These are phyloP conservation scores for Pseudochirops cupreus DNA, from an alignment of 2,797 vertebrate species.

Conservation along the genomic window DNA sequence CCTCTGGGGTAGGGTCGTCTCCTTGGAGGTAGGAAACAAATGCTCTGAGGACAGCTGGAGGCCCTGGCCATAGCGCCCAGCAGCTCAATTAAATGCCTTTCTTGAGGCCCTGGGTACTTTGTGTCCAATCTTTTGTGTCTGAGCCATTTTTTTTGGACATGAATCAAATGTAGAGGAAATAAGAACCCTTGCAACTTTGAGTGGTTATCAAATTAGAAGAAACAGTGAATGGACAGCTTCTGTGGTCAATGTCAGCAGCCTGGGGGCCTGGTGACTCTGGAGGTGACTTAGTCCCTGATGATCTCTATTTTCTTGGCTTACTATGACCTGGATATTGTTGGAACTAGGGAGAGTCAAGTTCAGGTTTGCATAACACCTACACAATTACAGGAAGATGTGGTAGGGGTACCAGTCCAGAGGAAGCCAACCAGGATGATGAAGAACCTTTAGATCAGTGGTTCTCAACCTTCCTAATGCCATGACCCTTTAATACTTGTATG, in stretches of 20 bases:
- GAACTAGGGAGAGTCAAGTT: background rate
- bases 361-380: background rate
- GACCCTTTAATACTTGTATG: too few relatives aligned
- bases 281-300: background rate
- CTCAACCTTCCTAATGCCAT: too few relatives aligned
- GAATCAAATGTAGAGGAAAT: background rate
- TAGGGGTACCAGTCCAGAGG: background rate
- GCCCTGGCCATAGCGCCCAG: background rate
- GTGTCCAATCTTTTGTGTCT: background rate
- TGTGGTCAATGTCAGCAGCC: background rate
- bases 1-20: background rate
- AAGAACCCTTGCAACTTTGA: background rate
- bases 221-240: background rate
- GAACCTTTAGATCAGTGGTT: background rate
- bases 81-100: background rate
- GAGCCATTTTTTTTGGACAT: background rate
- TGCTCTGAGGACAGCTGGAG: background rate
- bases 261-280: background rate
- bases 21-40: slow-evolving; percentile 1
- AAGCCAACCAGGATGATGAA: background rate
- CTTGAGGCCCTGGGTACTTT: background rate
- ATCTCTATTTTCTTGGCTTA: background rate
- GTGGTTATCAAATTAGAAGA: background rate
- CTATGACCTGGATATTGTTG: background rate
- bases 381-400: background rate